These are phyloP conservation scores for Gadus macrocephalus DNA, from an alignment of 2,113 vertebrate species.

Conservation along the genomic window DNA sequence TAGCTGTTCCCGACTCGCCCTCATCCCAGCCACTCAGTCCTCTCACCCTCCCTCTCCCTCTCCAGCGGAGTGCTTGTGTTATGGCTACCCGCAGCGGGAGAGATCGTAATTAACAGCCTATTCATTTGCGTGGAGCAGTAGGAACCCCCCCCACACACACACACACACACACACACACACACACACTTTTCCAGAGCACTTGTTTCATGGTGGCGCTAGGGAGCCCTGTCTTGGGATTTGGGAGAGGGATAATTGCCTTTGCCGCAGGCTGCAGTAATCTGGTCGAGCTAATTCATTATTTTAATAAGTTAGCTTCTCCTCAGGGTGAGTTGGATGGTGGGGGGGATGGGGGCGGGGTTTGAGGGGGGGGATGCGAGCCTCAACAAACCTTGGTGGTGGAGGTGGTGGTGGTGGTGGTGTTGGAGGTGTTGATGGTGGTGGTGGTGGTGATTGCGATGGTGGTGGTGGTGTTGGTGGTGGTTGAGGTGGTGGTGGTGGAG, in stretches of 20 bases:
- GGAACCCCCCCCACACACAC: slow-evolving; percentile 39
- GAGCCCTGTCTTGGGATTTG: slow-evolving; percentile 78
- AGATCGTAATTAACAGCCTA: slow-evolving; percentile 82
- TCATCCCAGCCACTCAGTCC: slow-evolving; percentile 28
- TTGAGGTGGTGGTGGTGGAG: no score
- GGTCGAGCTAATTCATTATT: slow-evolving; percentile 84
- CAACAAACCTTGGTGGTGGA: slow-evolving; percentile 67
- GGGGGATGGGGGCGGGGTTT: background rate
- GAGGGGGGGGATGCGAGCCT: slow-evolving; percentile 53
- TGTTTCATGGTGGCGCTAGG: slow-evolving; percentile 80
- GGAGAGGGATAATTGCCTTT: slow-evolving; percentile 83
- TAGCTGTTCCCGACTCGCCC: slow-evolving; percentile 28
- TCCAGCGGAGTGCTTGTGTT: slow-evolving; percentile 57
- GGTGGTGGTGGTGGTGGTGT: no score
- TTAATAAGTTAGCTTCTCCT: slow-evolving; percentile 87
- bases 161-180: no score
- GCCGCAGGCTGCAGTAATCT: slow-evolving; percentile 85
- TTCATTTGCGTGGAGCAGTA: slow-evolving; percentile 75
- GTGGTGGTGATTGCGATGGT: no score
- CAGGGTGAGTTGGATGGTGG: slow-evolving; percentile 65
- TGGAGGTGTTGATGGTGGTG: no score
- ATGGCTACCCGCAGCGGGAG: slow-evolving; percentile 79
- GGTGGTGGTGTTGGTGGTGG: no score
- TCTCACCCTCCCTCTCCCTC: slow-evolving; percentile 31
- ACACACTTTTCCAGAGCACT: slow-evolving; percentile 67